These are phyloP conservation scores for Aphidius ervi DNA, from an alignment of 1,140 invertebrate species.

Conservation along the genomic window DNA sequence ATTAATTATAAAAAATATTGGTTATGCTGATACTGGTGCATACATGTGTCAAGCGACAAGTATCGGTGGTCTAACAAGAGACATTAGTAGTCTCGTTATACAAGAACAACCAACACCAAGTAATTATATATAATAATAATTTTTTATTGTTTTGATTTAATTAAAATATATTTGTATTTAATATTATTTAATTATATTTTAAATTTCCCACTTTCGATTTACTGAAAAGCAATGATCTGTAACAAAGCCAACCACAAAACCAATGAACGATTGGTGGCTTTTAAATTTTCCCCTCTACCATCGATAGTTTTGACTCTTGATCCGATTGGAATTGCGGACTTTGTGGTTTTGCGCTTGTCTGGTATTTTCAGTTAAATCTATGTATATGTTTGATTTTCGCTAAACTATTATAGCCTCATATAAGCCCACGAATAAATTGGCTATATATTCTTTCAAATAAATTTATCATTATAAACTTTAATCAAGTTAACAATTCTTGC, in stretches of 20 bases:
- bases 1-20: slow-evolving; percentile 63
- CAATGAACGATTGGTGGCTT: slow-evolving; percentile 10
- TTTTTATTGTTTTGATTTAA: slow-evolving; percentile 1
- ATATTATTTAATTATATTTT: no score
- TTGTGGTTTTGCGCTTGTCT: slow-evolving; percentile 13
- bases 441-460: no score
- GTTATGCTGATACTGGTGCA: slow-evolving; percentile 70
- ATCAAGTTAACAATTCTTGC: no score
- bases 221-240: slow-evolving; percentile 1
- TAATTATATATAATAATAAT: slow-evolving; percentile 43
- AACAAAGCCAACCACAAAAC: slow-evolving; percentile 15
- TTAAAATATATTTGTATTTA: no score
- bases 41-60: slow-evolving; percentile 76
- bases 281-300: not conserved
- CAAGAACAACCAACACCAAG: slow-evolving; percentile 67
- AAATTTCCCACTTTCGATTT: no score
- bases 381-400: not conserved
- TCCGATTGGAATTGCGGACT: slow-evolving; percentile 16
- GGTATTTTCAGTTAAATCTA: slow-evolving; percentile 13
- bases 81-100: slow-evolving; percentile 69
- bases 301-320: slow-evolving; percentile 13
- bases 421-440: no score
- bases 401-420: no score
- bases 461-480: no score
- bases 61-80: slow-evolving; percentile 65